Conservation (phyloP, 2,797 vertebrate genomes). For the Ispidina lecontei region DNA sequence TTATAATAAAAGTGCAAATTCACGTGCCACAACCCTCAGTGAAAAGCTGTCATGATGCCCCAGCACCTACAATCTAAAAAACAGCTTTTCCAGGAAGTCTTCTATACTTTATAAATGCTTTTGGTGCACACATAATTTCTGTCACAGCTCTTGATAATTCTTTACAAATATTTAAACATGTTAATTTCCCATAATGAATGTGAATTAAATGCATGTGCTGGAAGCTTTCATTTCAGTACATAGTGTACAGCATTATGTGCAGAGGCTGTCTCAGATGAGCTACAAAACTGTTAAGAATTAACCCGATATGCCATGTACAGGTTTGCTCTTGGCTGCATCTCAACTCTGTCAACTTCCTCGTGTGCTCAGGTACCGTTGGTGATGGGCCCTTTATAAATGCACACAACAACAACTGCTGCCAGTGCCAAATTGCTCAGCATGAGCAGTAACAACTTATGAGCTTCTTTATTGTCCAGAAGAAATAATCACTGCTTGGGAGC, state of each 20-base stretch:
- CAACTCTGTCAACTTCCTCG: fast-evolving
- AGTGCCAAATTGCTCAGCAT: background rate
- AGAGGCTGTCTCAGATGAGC: background rate
- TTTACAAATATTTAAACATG: background rate
- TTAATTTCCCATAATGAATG: fast-evolving
- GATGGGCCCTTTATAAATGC: background rate
- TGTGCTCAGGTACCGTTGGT: background rate
- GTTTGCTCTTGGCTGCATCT: background rate
- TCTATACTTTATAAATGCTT: background rate
- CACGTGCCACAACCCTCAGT: background rate
- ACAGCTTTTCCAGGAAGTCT: background rate
- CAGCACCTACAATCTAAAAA: background rate
- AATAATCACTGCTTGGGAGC: background rate
- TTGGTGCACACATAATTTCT: background rate
- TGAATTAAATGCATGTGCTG: background rate
- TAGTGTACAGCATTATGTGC: background rate
- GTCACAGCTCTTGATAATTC: background rate
- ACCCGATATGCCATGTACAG: background rate
- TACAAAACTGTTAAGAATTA: background rate
- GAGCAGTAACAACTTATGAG: background rate
- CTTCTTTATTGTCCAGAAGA: background rate
- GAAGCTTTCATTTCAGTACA: background rate
- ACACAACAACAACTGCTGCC: background rate
- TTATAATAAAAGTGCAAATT: background rate
- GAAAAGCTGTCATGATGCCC: conserved; percentile 28